Conservation (phyloP, 2,797 vertebrate genomes). For the Podarcis lilfordi region DNA sequence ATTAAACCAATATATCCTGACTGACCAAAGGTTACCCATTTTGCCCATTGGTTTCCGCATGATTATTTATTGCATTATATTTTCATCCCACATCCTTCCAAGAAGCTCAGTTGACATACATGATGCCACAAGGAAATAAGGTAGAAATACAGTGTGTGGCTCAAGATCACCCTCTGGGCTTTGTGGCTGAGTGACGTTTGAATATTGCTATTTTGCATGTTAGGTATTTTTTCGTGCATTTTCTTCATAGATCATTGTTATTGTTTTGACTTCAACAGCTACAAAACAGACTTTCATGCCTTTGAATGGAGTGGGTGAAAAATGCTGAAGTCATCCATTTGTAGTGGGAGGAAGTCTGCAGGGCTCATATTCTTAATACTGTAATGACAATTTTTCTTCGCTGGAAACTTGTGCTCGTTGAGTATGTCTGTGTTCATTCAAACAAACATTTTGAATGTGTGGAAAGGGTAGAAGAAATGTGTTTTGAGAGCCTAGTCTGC, state of each 20-base stretch:
- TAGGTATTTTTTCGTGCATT: background rate
- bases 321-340: background rate
- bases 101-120: background rate
- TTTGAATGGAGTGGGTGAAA: background rate
- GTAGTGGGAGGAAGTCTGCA: background rate
- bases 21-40: background rate
- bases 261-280: background rate
- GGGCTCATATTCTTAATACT: background rate
- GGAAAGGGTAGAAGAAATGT: background rate
- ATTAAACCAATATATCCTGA: background rate
- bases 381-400: background rate
- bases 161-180: background rate
- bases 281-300: background rate
- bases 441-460: background rate
- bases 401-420: background rate
- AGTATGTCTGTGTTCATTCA: background rate
- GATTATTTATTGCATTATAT: background rate
- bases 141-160: background rate
- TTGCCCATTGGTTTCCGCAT: background rate
- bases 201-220: background rate
- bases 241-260: background rate
- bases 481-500: background rate
- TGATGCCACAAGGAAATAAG: background rate
- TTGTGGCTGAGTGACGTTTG: background rate
- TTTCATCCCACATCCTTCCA: background rate